Base-by-base conservation (phyloP, 2,888 invertebrate genomes). In the Sarcophaga carnaria region DNA sequence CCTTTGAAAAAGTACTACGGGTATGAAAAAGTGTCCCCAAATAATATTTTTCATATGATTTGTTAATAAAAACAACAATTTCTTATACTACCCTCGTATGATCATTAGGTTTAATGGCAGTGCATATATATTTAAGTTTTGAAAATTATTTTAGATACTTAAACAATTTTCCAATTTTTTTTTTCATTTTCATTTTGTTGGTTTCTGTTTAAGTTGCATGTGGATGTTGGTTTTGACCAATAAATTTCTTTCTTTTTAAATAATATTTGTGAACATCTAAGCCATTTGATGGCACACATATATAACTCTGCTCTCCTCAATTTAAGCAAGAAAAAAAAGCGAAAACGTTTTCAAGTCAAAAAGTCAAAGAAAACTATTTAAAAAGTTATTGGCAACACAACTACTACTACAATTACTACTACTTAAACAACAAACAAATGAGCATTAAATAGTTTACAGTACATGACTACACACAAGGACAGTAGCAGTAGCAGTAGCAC, bases 351-450 rank as follows among this genome's bases (percentile, higher is more conserved):
- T 59, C 69, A 74, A 86, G 86, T 83, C 80, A 83, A 83, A 82
- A 86, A 83, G 86, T 86, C 83, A 74, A 75, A 83, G 82, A 86
- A 82, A 86, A 86, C 86, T 83, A 86, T 86, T 86, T 81, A 66
- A 78, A 54, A 86, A 78, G 27, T 80, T 83, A 78, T 86, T 71
- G 69, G 69, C 69, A 86, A 80, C 70, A 49, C 22, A 22, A 22
- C 22, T 22, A 47, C 70, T 17, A 64, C 59, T 37, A 45, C 37
- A 4, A 20, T 37, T 27, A 75, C 80, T 14, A 71, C 37, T 79
- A 70, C 79, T 75, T 79, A 83, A 83, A 74, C 69, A 76, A 84
- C 80, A 80, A 76, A 80, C 71, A 84, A 84, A 80, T 84, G 84
- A 84, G 84, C 84, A 84, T 83, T 77, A 83, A 72, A 78, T 83